Evolutionary conservation across 2,797 vertebrate genomes (phyloP).

Genomic region (Nyctibius grandis): DNA sequence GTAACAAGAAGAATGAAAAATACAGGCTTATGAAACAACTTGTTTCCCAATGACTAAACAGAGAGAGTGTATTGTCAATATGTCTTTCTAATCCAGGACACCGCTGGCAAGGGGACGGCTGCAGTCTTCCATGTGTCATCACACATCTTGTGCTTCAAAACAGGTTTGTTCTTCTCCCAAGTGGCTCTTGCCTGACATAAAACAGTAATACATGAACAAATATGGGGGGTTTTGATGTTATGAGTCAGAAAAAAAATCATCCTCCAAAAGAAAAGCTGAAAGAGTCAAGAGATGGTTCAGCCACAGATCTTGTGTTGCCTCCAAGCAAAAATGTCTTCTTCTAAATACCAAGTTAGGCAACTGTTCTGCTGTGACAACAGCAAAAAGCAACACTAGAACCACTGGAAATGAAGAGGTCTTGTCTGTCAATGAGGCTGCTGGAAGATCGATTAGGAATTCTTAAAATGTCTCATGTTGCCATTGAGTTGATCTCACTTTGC

Average conservation of each 20-base stretch:
- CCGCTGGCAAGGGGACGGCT: fast-evolving
- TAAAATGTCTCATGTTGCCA: background rate
- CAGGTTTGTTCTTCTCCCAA: background rate
- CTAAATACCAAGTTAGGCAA: background rate
- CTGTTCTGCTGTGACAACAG: background rate
- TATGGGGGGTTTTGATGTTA: fast-evolving
- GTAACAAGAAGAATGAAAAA: background rate
- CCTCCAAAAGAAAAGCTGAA: background rate
- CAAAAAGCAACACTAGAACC: background rate
- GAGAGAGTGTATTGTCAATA: background rate
- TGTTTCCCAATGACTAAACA: background rate
- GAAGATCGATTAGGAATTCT: background rate
- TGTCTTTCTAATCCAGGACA: background rate
- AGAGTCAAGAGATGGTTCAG: background rate
- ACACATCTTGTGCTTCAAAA: fast-evolving
- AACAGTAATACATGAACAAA: background rate
- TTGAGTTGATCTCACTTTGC: background rate
- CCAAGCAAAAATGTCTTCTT: background rate
- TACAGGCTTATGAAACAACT: background rate
- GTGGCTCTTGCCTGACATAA: background rate
- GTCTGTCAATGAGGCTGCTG: background rate
- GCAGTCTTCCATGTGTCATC: background rate
- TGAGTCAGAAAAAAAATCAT: background rate
- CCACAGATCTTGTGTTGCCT: background rate
- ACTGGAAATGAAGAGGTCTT: background rate